Conservation (phyloP, 1,140 invertebrate genomes). For the Drosophila nigrodunni region DNA sequence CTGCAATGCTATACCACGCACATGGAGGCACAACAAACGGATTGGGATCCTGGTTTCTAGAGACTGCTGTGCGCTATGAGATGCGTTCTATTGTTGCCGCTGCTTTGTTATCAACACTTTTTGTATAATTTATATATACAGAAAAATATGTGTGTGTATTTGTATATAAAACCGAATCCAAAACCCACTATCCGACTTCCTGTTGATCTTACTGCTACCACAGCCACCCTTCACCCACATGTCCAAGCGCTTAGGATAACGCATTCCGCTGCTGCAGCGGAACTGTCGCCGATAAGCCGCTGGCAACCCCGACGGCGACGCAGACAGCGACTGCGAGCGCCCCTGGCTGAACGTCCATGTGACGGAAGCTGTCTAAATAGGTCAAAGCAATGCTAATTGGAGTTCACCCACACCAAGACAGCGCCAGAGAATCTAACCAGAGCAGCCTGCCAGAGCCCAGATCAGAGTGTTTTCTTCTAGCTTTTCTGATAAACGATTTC, state of each 20-base stretch:
- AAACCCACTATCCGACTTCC: slow-evolving; percentile 72
- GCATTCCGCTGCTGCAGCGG: slow-evolving; percentile 47
- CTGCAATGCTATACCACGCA: slow-evolving; percentile 91
- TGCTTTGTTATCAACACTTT: slow-evolving; percentile 55
- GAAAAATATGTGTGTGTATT: not conserved
- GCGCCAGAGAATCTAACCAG: slow-evolving; percentile 10
- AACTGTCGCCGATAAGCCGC: slow-evolving; percentile 64
- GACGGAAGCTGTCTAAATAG: slow-evolving; percentile 76
- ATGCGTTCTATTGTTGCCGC: slow-evolving; percentile 27
- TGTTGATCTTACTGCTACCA: slow-evolving; percentile 61
- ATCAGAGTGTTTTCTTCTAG: slow-evolving; percentile 50
- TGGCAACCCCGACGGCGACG: slow-evolving; percentile 14
- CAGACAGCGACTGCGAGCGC: slow-evolving; percentile 48
- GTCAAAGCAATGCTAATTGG: slow-evolving; percentile 80
- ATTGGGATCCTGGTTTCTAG: slow-evolving; percentile 95
- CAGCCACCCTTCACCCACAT: slow-evolving; percentile 81
- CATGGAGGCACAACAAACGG: slow-evolving; percentile 87
- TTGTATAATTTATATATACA: slow-evolving; percentile 55
- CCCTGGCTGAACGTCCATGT: slow-evolving; percentile 57
- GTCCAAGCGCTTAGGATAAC: slow-evolving; percentile 73
- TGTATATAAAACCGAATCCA: slow-evolving; percentile 76
- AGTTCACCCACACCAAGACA: slow-evolving; percentile 68
- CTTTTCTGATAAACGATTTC: slow-evolving; percentile 67
- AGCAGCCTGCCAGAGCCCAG: slow-evolving; percentile 27
- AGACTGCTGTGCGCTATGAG: not conserved